Percentiles rank a stretch among this genome's conserved stretches.
Evolutionary conservation across 2,797 vertebrate genomes (phyloP).

Genomic region (Myotis daubentonii): DNA sequence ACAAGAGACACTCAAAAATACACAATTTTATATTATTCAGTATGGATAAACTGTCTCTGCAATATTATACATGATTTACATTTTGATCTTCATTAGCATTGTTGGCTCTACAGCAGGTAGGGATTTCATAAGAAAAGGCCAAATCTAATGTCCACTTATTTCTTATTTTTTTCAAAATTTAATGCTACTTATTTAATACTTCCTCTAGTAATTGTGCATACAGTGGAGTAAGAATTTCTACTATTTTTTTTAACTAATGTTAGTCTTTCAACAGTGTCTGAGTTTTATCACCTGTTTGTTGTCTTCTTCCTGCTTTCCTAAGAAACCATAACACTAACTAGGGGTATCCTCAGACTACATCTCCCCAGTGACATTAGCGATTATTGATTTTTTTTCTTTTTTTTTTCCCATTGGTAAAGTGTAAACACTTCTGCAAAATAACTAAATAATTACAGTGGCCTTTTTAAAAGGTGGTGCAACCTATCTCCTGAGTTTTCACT

Average conservation of each 20-base stretch:
- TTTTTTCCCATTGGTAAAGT: neutral
- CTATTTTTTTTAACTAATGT: neutral
- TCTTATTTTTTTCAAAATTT: neutral
- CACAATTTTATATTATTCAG: neutral
- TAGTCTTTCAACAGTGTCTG: neutral
- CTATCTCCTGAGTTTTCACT: neutral
- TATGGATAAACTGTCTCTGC: neutral
- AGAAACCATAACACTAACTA: neutral
- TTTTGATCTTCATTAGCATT: neutral
- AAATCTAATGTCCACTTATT: neutral
- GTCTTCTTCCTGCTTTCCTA: neutral
- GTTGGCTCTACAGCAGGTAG: neutral
- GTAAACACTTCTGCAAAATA: neutral
- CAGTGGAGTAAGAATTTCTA: neutral
- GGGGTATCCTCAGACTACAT: neutral
- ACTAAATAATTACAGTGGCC: neutral
- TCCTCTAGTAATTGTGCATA: neutral
- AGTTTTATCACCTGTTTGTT: neutral
- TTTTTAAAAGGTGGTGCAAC: neutral
- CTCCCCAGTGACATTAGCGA: neutral
- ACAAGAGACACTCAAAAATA: neutral
- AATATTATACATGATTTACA: neutral
- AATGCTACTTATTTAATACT: neutral
- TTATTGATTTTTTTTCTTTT: neutral
- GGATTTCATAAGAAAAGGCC: neutral